A percentile compares a stretch with the other conserved stretches of the same genome.
Evolutionary conservation across 2,888 invertebrate genomes (phyloP).

Genomic region (Stenolophus ochropezus): DNA sequence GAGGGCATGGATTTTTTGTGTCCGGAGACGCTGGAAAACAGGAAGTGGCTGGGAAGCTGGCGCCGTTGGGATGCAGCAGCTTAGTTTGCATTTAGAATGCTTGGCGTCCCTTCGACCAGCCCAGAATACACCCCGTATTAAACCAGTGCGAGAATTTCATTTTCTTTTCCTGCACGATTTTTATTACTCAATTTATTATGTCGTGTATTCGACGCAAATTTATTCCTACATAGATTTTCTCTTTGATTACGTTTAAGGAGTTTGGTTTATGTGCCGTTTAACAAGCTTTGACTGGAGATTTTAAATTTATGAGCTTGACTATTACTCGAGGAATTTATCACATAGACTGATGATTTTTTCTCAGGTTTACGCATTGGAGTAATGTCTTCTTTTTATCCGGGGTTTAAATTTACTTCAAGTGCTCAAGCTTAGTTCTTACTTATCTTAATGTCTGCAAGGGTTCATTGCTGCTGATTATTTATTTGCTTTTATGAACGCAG

Average conservation of each 20-base stretch:
- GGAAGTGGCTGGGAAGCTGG: neutral
- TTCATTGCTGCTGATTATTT: neutral
- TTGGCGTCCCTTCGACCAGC: slow-evolving; percentile 4
- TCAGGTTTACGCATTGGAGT: slow-evolving; percentile 19
- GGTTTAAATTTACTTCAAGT: slow-evolving; percentile 5
- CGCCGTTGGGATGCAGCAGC: slow-evolving; percentile 35
- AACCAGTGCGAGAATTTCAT: slow-evolving; percentile 57
- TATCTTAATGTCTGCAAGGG: slow-evolving; percentile 16
- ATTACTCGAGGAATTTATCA: slow-evolving; percentile 35
- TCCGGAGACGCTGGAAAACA: no score
- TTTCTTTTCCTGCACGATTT: slow-evolving; percentile 56
- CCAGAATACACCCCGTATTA: slow-evolving; percentile 27
- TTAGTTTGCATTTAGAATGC: slow-evolving; percentile 59
- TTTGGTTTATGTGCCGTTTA: slow-evolving; percentile 53
- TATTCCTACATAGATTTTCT: slow-evolving; percentile 54
- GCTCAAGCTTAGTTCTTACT: slow-evolving; percentile 8
- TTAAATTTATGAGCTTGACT: slow-evolving; percentile 43
- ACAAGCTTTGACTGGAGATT: slow-evolving; percentile 54
- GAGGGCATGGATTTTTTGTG: no score
- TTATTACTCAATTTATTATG: slow-evolving; percentile 57
- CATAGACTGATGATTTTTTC: slow-evolving; percentile 40
- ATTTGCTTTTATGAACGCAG: neutral
- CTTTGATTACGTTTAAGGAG: slow-evolving; percentile 54
- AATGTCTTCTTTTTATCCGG: slow-evolving; percentile 29
- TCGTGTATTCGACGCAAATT: slow-evolving; percentile 51